Evolutionary conservation across 2,797 vertebrate species (phyloP).

Genomic region (Cryptoprocta ferox): DNA sequence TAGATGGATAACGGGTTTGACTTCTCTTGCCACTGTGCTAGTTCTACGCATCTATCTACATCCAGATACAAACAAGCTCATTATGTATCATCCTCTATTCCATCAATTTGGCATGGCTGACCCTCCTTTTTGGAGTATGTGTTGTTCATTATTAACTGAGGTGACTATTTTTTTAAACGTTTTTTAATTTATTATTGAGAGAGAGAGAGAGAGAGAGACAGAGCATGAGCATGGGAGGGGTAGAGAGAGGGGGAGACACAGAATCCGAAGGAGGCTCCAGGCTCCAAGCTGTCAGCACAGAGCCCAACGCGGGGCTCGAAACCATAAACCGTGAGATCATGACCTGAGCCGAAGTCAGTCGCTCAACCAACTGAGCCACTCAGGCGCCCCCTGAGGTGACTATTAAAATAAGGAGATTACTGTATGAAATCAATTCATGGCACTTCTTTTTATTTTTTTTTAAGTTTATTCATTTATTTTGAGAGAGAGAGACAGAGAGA

Average conservation of each 20-base stretch:
- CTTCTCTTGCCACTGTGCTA: background rate
- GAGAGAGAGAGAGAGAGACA: no score
- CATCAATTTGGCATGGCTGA: background rate
- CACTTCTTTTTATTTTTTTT: constrained; percentile 6
- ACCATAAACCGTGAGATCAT: no score
- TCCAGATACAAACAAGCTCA: constrained; percentile 11
- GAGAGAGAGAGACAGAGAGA: no score
- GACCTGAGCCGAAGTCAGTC: no score
- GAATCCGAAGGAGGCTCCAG: no score
- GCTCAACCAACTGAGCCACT: no score
- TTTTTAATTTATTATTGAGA: no score
- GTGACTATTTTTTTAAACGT: background rate
- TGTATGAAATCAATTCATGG: background rate
- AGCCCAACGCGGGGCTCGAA: no score
- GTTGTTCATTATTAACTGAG: constrained; percentile 49
- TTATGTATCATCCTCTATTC: constrained; percentile 4
- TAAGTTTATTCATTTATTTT: no score
- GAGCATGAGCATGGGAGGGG: no score
- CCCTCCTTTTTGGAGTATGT: background rate
- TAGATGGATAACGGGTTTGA: background rate
- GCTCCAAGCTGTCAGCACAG: no score
- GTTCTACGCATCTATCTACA: background rate
- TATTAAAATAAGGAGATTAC: background rate
- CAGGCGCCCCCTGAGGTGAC: background rate
- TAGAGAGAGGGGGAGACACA: no score